Conservation (phyloP, 2,888 invertebrate species). For the Neoaliturus tenellus region DNA sequence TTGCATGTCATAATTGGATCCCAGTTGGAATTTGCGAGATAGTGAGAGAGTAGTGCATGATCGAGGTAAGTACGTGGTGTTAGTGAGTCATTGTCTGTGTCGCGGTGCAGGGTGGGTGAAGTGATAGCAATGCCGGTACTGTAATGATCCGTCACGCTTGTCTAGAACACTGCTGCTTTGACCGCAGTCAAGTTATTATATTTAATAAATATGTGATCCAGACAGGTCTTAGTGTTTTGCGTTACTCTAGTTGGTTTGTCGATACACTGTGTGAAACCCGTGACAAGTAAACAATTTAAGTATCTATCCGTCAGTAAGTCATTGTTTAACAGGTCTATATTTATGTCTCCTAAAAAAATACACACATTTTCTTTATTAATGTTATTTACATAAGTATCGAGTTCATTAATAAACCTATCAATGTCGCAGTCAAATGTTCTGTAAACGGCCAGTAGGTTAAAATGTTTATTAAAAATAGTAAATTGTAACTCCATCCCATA, state of each 20-base stretch:
- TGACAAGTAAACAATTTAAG: constrained; percentile 1
- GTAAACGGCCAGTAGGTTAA: neutral
- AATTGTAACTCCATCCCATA: neutral
- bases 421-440: neutral
- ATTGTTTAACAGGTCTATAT: constrained; percentile 21
- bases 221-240: neutral
- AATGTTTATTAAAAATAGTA: neutral
- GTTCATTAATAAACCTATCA: neutral
- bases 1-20: neutral
- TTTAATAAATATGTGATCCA: constrained; percentile 46
- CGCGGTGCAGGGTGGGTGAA: neutral
- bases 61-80: constrained; percentile 5
- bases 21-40: constrained; percentile 15
- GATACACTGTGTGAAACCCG: constrained; percentile 8
- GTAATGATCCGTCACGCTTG: constrained; percentile 36
- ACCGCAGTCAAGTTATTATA: neutral
- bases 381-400: neutral
- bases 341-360: neutral
- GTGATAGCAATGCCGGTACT: constrained; percentile 22
- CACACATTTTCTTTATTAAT: neutral
- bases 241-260: constrained; percentile 38
- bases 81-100: neutral
- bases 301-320: constrained; percentile 14
- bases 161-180: constrained; percentile 14
- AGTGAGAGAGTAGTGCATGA: constrained; percentile 1